Base-by-base conservation (phyloP, 2,888 invertebrate species). In the Dryobota labecula region DNA sequence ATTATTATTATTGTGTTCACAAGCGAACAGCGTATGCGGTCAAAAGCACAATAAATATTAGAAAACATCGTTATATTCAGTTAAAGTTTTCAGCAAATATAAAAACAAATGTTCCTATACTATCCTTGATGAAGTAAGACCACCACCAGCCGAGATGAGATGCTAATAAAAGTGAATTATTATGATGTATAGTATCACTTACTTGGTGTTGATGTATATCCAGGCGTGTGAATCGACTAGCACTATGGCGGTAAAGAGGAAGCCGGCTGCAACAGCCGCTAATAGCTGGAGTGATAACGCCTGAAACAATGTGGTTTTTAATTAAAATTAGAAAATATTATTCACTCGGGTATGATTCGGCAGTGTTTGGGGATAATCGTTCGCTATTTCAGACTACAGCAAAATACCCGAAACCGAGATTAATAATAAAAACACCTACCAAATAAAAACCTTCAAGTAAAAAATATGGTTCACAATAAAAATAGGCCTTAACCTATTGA, bases 171-270 rank as follows among this genome's bases (percentile, higher is more conserved):
- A 3, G 15, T 13, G 20, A 18, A 53, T 27, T 13, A 3, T 30
- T 41, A 62, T 13, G 15, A 27, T 7, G 2, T 9, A 8, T 18
- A 36, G 13, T 9, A 0, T 18, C 24, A 83, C 91, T 96, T 95
- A 97, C 99, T 98, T 97, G 94, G 98, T 98, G 89, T 98, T 97
- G 84, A 99, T 99, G 91, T 99, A 99, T 91, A 99, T 99, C 99
- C 99, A 99, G 13, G 99, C 99, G 90, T 99, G 99, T 7, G 99
- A 99, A 91, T 99, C 99, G 67, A 99, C 98, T 97, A 99, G 98
- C 64, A 99, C 99, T 86, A 99, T 97, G 43, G 99, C 97, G 0
- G 99, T 99, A 92, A 99, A 97, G 86, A 99, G 96, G 82, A 99
- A 97, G 18, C 99, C 99, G 45, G 99, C 98, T 51, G 98, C 97